Evolutionary conservation across 2,888 invertebrate species (phyloP), one percentile per base, ranked within the genome.

Genomic region (Clostera curtula): DNA sequence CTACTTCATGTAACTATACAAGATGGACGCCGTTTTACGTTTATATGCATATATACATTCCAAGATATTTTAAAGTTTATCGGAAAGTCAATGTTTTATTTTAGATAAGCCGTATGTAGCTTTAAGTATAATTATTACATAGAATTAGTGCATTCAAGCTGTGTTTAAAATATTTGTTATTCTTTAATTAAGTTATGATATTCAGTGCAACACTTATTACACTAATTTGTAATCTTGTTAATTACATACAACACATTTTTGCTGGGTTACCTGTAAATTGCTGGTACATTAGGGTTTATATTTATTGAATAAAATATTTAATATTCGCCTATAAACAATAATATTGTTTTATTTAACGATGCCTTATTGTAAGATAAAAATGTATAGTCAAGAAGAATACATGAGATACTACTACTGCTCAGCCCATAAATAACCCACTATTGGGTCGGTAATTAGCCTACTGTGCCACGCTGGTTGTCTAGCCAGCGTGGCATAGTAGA

Each of bases 271-370:
- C 52, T 71, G 69, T 65, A 64, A 54, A 67, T 67, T 56, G 43
- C 68, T 68, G 68, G 33, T 68, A 61, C 54, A 58, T 70, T 67
- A 72, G 65, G 53, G 60, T 73, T 68, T 71, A 72, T 72, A 75
- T 73, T 70, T 66, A 73, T 74, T 70, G 47, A 61, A n/a, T n/a
- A n/a, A 73, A 68, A 64, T 66, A 71, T 65, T 71, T 68, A 77
- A 73, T 76, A 79, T 76, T 76, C 76, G 76, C 77, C 77, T 76
- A 67, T 67, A 71, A 40, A 51, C 40, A 33, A 7, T 6, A 16
- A 2, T 4, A 25, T 32, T 39, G 55, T 68, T 72, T 72, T 42
- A 62, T 57, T 68, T 43, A 0, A 12, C 26, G 9, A 15, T 11
- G 7, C 21, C 9, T 11, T 7, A 7, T 12, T 25, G n/a, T n/a